Evolutionary conservation across 2,113 vertebrate species (phyloP), one percentile per base, ranked within the genome.

Genomic region (Pomatostomus ruficeps): DNA sequence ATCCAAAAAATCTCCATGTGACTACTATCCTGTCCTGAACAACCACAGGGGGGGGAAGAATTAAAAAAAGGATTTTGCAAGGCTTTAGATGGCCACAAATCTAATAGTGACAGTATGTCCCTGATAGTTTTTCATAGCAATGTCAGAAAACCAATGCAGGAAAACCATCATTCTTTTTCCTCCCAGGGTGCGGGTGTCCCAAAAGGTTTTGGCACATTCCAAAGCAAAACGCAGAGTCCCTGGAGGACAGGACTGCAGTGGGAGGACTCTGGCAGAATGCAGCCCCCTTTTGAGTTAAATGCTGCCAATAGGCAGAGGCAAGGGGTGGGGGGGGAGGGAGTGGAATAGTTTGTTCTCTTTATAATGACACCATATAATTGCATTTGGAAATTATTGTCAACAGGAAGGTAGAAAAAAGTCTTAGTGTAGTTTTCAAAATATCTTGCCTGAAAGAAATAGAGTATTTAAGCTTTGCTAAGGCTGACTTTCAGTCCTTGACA

Each of bases 31-130:
- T 78, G 19, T 57, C 43, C 68, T 63, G 36, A 91, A 80, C 16
- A 61, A 25, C 19, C 25, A 38, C 3, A 19, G 6, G 4, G 22
- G 0, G 2, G 4, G 42, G 73, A 43, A 40, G 15, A 4, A 2
- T n/a, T n/a, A 11, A 24, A 14, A 18, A 57, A 54, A 55, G 33
- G 2, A 16, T 10, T 77, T 62, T 58, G 4, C 38, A 88, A 71
- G 21, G 40, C 15, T 61, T 52, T 36, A 67, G 16, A 24, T 40
- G 18, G 31, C n/a, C 45, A 93, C 33, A 73, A 58, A 85, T 29
- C 46, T 24, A 74, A 61, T 1, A 59, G 31, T 35, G n/a, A 57
- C 49, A 67, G 33, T 61, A 75, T 21, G 72, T 18, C 9, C 23
- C 57, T 49, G 36, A 65, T 22, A 49, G 3, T 71, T 75, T 58